Evolutionary conservation across 2,888 invertebrate genomes (phyloP), one percentile per base, ranked within the genome.

Genomic region (Acleris literana): DNA sequence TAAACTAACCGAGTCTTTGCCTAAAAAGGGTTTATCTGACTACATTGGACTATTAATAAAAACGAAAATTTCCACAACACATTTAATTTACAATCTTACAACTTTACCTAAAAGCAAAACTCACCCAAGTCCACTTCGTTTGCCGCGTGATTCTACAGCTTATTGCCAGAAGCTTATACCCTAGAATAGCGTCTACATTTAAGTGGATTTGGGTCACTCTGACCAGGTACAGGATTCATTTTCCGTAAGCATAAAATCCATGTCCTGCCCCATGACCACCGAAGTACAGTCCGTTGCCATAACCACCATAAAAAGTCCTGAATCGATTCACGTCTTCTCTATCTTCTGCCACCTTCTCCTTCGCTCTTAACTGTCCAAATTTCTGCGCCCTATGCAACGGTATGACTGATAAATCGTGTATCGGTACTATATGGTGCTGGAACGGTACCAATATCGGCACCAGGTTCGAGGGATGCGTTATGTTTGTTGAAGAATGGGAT

Each of bases 231-330:
- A 39, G 13, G 13, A 9, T 58, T 57, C 68, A 70, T 71, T 80
- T 84, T 66, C 89, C 88, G 69, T 86, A 88, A 39, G 87, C 77
- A 70, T 89, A 90, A 72, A 85, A 91, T 0, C 92, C 92, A 58
- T 92, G 92, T 0, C 92, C 92, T 1, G 90, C 85, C 0, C 92
- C 92, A 13, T 90, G 90, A 0, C 92, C 92, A 0, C 92, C 92
- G 18, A 85, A 89, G 25, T 82, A 82, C 69, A 90, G 74, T 0
- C 90, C 90, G 0, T 81, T 81, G 0, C 92, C 92, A 54, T 83
- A 90, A 3, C 92, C 92, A 0, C 92, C 92, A 63, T 86, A 83
- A 44, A 87, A 87, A 1, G 83, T 87, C 55, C 90, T 77, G 63
- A 80, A 88, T 43, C 77, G 76, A 33, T 83, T 86, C 16, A 76